Base-by-base conservation (phyloP, 1,140 invertebrate genomes). In the Anastrepha obliqua region DNA sequence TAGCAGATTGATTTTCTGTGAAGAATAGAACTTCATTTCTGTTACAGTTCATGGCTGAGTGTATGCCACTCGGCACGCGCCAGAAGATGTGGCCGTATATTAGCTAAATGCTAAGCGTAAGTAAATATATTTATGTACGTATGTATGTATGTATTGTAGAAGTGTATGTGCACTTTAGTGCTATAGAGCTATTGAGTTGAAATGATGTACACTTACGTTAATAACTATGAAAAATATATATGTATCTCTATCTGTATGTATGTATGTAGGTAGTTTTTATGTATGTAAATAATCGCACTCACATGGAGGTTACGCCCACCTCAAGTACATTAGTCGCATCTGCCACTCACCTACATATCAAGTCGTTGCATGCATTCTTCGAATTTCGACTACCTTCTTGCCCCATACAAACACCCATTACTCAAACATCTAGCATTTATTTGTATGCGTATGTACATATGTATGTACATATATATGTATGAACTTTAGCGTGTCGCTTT, bases 221-320 rank as follows among this genome's bases (percentile, higher is more conserved):
- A 55, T 55, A 2, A 0, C 6, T 55, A 55, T 8, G 6, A 55
- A 8, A 55, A 6, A 62, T 62, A 15, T 62, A 62, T 62, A 62
- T 62, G 60, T 62, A 62, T 62, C 8, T 62, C 9, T n/a, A 62
- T n/a, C 6, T 55, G 51, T 55, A 44, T 70, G 67, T 81, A 58
- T 55, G 47, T 81, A 20, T 81, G 74, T 81, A 81, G 74, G 74
- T 55, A 81, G 74, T 81, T 81, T 55, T 44, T 55, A 51, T 81
- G n/a, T 55, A 81, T 81, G 74, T 55, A 81, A 55, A 55, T 81
- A 55, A 15, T 17, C 42, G 17, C 17, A 81, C 2, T 2, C 8
- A 81, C 74, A 20, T 11, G 29, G 29, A 29, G 29, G 29, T 15
- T 6, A 20, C 74, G 47, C 13, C 3, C 1, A 29, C 8, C 51